A percentile compares a stretch with the other conserved stretches of the same genome.
These are phyloP conservation scores for Griposia aprilina DNA, from an alignment of 2,888 invertebrate genomes.

Conservation along the genomic window DNA sequence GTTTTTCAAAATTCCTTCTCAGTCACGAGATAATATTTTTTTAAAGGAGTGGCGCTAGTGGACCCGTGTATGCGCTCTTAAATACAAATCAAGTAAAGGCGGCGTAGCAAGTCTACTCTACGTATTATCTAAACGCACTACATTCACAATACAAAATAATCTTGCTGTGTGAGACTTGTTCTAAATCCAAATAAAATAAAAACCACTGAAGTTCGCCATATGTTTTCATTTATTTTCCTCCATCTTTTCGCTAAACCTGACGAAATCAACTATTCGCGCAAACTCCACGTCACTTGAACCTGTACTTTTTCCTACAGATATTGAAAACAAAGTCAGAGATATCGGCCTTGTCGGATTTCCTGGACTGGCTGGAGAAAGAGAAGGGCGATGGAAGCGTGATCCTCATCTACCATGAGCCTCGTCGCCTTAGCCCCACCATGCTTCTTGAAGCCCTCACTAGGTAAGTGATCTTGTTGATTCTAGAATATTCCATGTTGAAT, in stretches of 20 bases:
- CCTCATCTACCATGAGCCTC: slow-evolving; percentile 92
- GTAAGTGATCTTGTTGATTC: slow-evolving; percentile 55
- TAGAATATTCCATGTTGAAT: neutral
- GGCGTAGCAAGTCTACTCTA: neutral
- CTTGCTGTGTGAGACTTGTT: neutral
- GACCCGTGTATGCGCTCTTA: no score
- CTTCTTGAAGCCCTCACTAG: slow-evolving; percentile 91
- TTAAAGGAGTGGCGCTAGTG: no score
- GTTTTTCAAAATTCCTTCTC: no score
- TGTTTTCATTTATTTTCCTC: neutral
- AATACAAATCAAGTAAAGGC: neutral
- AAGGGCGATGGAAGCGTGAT: slow-evolving; percentile 91
- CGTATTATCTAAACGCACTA: neutral
- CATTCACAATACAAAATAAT: neutral
- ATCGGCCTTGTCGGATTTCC: slow-evolving; percentile 91
- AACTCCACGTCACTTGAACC: neutral
- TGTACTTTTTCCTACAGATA: slow-evolving; percentile 82
- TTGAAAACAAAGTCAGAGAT: slow-evolving; percentile 93
- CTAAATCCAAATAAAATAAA: neutral
- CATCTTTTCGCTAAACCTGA: neutral
- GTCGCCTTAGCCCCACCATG: slow-evolving; percentile 91
- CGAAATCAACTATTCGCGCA: neutral
- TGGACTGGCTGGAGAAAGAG: slow-evolving; percentile 91
- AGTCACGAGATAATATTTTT: no score
- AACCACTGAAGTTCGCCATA: no score